phyloP scores from a whole-genome alignment of 1,140 invertebrate genomes.

The Coboldia fuscipes region DNA sequence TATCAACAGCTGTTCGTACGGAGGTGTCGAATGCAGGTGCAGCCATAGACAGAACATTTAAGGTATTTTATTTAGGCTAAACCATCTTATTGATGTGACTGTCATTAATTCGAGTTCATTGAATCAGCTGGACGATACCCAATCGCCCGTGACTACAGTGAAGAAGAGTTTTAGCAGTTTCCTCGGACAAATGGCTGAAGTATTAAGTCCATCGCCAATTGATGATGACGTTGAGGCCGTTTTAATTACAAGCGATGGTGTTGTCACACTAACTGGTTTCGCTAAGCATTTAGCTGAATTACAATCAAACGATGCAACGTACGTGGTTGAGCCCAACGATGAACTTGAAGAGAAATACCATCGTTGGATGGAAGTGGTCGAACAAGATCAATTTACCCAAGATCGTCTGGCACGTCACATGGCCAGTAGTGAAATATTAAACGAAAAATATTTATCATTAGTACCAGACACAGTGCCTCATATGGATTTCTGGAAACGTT shows the following conservation, averaged over 20 bases:
- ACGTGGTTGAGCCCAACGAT: conserved; percentile 19
- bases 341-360: conserved; percentile 18
- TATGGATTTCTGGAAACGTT: conserved; percentile 22
- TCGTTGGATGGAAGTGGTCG: conserved; percentile 25
- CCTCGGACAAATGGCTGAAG: conserved; percentile 29
- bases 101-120: conserved; percentile 2
- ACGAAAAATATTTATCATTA: conserved; percentile 18
- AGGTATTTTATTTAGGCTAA: conserved; percentile 27
- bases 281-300: conserved; percentile 20
- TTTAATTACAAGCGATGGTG: conserved; percentile 23
- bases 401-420: conserved; percentile 18
- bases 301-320: conserved; percentile 21
- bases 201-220: conserved; percentile 29
- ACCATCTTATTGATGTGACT: not conserved
- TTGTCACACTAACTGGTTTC: conserved; percentile 21
- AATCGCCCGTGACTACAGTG: conserved; percentile 40
- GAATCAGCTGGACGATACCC: conserved; percentile 39
- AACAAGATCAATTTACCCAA: conserved; percentile 21
- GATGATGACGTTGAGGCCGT: conserved; percentile 30
- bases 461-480: conserved; percentile 20
- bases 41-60: conserved; percentile 41
- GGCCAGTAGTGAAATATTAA: conserved; percentile 15
- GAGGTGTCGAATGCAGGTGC: conserved; percentile 41
- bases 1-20: conserved; percentile 41
- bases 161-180: conserved; percentile 46